These are phyloP conservation scores for Sebastes vulpes DNA, from an alignment of 2,797 vertebrate species.

Conservation along the genomic window DNA sequence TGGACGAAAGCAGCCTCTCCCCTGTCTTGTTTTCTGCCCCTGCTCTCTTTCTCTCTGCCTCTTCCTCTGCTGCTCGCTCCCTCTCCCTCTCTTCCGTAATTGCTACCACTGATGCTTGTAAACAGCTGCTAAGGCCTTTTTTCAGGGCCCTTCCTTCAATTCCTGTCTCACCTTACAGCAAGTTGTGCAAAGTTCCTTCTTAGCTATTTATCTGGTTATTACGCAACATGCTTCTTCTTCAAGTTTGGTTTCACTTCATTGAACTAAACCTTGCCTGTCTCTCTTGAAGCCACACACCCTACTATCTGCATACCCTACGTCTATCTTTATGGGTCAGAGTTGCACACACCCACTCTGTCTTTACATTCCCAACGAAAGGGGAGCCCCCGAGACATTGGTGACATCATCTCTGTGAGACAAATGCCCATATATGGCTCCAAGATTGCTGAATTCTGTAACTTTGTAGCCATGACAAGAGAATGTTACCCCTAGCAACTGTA, in stretches of 20 bases:
- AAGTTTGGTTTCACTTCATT: conserved; percentile 14
- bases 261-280: background rate
- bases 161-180: background rate
- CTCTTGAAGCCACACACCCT: conserved; percentile 4
- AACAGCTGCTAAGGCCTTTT: conserved; percentile 41
- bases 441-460: conserved; percentile 22
- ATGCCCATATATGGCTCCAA: conserved; percentile 80
- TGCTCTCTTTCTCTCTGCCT: conserved; percentile 2
- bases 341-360: conserved; percentile 47
- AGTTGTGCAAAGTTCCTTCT: conserved; percentile 20
- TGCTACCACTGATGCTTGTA: conserved; percentile 7
- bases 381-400: conserved; percentile 66
- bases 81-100: background rate
- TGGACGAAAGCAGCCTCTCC: conserved; percentile 19
- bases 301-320: background rate
- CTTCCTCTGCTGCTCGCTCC: background rate
- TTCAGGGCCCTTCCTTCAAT: conserved; percentile 6
- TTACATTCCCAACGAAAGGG: conserved; percentile 52
- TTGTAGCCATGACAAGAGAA: conserved; percentile 8
- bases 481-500: conserved; percentile 5
- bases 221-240: conserved; percentile 5
- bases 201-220: background rate
- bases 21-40: conserved; percentile 18
- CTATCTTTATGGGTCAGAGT: conserved; percentile 2
- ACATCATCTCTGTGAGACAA: conserved; percentile 86